phyloP scores from a whole-genome alignment of 2,888 invertebrate species.

The Spatulosminthurus flaviceps region DNA sequence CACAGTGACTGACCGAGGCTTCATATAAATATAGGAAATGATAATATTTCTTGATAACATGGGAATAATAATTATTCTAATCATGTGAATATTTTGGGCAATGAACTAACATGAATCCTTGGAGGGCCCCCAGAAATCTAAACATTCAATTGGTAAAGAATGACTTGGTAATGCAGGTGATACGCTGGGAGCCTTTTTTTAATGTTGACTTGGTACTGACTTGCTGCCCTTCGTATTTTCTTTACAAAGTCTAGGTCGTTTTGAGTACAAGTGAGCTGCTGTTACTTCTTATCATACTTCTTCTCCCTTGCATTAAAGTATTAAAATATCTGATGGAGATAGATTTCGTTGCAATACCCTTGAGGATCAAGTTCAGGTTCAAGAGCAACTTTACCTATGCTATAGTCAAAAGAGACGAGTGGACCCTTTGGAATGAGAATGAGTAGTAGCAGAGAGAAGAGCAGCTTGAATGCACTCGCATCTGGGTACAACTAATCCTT shows the following conservation, averaged over 20 bases:
- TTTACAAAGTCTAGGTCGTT: background rate
- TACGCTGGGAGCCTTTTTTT: slow-evolving; percentile 44
- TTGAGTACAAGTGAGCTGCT: background rate
- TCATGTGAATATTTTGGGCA: slow-evolving; percentile 24
- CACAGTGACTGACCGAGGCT: background rate
- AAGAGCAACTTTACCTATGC: slow-evolving; percentile 42
- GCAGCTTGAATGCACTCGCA: background rate
- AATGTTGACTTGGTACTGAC: slow-evolving; percentile 26
- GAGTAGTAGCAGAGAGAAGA: slow-evolving; percentile 3
- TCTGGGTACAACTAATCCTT: too few species aligned
- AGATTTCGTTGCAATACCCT: slow-evolving; percentile 45
- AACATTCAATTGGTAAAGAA: slow-evolving; percentile 12
- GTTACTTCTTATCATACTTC: slow-evolving; percentile 19
- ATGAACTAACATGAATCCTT: background rate
- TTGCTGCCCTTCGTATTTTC: slow-evolving; percentile 12
- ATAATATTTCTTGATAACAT: background rate
- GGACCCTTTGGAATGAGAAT: slow-evolving; percentile 26
- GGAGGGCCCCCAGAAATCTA: slow-evolving; percentile 30
- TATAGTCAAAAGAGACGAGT: background rate
- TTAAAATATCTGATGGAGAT: slow-evolving; percentile 21
- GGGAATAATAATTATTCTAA: slow-evolving; percentile 28
- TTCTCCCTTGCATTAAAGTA: background rate
- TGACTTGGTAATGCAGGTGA: slow-evolving; percentile 34
- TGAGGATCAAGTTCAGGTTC: slow-evolving; percentile 56
- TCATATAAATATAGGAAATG: slow-evolving; percentile 10